Conservation (phyloP, 2,888 invertebrate genomes). For the Euzophera pinguis region DNA sequence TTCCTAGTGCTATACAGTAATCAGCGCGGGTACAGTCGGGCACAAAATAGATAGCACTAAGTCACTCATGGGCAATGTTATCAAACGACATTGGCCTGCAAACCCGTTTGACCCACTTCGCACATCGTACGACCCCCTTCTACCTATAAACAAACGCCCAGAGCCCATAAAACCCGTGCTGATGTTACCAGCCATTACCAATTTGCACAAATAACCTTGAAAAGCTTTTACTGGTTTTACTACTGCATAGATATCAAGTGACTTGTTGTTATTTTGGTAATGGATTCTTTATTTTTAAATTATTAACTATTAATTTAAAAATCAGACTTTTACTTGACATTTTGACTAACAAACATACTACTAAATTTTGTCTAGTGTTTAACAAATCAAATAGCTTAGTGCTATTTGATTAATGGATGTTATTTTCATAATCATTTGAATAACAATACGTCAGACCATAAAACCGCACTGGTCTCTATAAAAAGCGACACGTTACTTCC, state of each 20-base stretch:
- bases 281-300: not conserved
- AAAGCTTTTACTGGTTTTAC: slow-evolving; percentile 24
- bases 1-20: slow-evolving; percentile 27
- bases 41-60: too few relatives aligned
- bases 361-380: too few relatives aligned
- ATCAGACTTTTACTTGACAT: too few relatives aligned
- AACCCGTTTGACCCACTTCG: slow-evolving; percentile 55
- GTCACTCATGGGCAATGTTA: slow-evolving; percentile 23
- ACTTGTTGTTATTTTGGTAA: not conserved
- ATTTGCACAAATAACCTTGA: slow-evolving; percentile 22
- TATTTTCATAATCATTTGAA: too few relatives aligned
- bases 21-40: slow-evolving; percentile 16
- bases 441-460: not conserved
- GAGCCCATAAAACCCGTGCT: slow-evolving; percentile 45
- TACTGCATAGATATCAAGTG: not conserved
- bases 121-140: slow-evolving; percentile 46
- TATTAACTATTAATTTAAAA: not conserved
- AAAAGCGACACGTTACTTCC: not conserved
- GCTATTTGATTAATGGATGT: too few relatives aligned
- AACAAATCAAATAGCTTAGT: too few relatives aligned
- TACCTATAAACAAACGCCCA: slow-evolving; percentile 35
- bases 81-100: slow-evolving; percentile 38
- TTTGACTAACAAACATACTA: too few relatives aligned
- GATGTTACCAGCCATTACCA: slow-evolving; percentile 44
- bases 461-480: not conserved